These are phyloP conservation scores for Graptemys geographica DNA, from an alignment of 2,797 vertebrate genomes.

Conservation along the genomic window DNA sequence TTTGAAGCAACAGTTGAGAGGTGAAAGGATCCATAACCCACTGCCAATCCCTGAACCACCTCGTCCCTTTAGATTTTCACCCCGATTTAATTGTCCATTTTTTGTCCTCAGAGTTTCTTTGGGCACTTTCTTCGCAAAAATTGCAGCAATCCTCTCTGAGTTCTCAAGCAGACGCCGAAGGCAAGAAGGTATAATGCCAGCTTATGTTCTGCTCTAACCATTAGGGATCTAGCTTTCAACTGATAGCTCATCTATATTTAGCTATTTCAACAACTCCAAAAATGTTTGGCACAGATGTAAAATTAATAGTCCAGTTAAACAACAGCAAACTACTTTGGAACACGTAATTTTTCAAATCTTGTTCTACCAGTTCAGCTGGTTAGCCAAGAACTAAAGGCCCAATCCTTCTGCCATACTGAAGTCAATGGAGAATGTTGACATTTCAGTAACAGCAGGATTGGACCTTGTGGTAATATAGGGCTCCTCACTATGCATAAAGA, in stretches of 20 bases:
- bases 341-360: background rate
- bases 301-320: background rate
- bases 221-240: fast-evolving
- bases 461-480: background rate
- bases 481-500: background rate
- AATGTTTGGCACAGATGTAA: fast-evolving
- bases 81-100: background rate
- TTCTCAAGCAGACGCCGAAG: background rate
- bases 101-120: background rate
- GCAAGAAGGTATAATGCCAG: background rate
- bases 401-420: background rate
- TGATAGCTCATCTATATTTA: fast-evolving
- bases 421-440: background rate
- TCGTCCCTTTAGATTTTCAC: background rate
- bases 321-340: background rate
- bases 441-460: fast-evolving
- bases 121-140: background rate
- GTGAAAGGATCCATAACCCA: background rate
- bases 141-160: background rate
- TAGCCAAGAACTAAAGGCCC: background rate
- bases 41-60: background rate
- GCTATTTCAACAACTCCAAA: background rate
- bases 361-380: slow-evolving; percentile 63
- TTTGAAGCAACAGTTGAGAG: background rate
- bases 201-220: background rate